These are phyloP conservation scores for Bibio marci DNA, from an alignment of 2,888 invertebrate species.

Conservation along the genomic window DNA sequence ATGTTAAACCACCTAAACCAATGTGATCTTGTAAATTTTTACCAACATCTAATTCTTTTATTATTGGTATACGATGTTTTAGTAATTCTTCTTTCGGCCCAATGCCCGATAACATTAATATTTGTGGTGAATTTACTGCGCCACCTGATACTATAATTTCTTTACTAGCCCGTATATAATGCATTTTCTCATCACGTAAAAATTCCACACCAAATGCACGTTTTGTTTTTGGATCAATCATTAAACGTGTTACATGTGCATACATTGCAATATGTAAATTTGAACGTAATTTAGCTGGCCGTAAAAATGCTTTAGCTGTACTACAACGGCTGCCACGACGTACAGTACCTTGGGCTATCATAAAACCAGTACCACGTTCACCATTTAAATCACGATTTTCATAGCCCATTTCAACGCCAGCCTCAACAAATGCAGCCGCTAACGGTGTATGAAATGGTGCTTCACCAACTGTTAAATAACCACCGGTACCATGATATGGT, in stretches of 20 bases:
- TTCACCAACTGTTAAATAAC: conserved; percentile 69
- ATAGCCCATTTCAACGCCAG: conserved; percentile 69
- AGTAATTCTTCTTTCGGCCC: conserved; percentile 55
- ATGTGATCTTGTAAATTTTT: conserved; percentile 81
- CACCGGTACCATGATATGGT: conserved; percentile 63
- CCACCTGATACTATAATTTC: conserved; percentile 86
- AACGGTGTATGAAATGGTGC: conserved; percentile 76
- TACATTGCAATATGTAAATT: conserved; percentile 75
- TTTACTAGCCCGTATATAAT: conserved; percentile 57
- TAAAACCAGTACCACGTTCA: conserved; percentile 70
- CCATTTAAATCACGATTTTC: conserved; percentile 77
- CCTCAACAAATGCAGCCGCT: conserved; percentile 65
- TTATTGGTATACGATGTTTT: conserved; percentile 58
- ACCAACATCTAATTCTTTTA: conserved; percentile 69
- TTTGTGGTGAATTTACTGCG: conserved; percentile 81
- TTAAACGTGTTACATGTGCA: conserved; percentile 57
- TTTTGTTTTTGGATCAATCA: conserved; percentile 55
- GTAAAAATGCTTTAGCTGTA: conserved; percentile 71
- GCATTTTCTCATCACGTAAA: conserved; percentile 50
- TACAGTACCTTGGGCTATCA: conserved; percentile 72
- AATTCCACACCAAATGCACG: conserved; percentile 72
- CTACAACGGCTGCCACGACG: conserved; percentile 72
- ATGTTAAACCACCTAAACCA: conserved; percentile 69
- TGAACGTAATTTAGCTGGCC: conserved; percentile 59
- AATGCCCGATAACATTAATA: conserved; percentile 85